Evolutionary conservation across 2,113 vertebrate species (phyloP).

Genomic region (Dendropsophus ebraccatus): DNA sequence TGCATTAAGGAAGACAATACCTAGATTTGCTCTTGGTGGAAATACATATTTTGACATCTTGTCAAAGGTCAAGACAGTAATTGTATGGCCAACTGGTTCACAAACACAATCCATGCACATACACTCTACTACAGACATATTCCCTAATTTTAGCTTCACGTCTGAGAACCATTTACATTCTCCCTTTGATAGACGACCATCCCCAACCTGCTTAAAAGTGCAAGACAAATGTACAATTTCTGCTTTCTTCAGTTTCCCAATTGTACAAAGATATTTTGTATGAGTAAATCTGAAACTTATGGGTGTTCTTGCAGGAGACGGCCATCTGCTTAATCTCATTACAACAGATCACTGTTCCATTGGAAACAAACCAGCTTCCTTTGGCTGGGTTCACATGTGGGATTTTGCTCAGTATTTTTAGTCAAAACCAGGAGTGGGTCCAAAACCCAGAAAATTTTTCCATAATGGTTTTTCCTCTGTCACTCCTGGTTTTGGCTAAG

Average conservation of each 20-base stretch:
- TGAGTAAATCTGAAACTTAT: background rate
- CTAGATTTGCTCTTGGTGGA: background rate
- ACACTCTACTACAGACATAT: background rate
- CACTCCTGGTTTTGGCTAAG: too few relatives aligned
- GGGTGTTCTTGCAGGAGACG: background rate
- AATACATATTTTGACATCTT: background rate
- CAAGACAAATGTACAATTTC: background rate
- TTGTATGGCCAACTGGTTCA: background rate
- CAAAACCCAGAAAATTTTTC: too few relatives aligned
- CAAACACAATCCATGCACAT: background rate
- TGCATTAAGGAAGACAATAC: too few relatives aligned
- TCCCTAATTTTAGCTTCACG: background rate
- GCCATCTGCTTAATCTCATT: conserved; percentile 12
- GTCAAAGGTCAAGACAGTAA: background rate
- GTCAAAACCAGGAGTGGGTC: too few relatives aligned
- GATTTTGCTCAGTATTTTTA: too few relatives aligned
- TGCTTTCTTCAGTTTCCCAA: background rate
- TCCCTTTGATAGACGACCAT: background rate
- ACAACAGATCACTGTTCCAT: background rate
- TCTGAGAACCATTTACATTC: conserved; percentile 32
- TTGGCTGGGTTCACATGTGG: too few relatives aligned
- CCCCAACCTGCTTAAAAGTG: conserved; percentile 9
- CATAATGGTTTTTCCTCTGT: too few relatives aligned
- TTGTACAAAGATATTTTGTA: background rate
- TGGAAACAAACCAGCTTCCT: too few relatives aligned